phyloP scores from a whole-genome alignment of 2,113 vertebrate species.

The Chaetorhynchus papuensis region DNA sequence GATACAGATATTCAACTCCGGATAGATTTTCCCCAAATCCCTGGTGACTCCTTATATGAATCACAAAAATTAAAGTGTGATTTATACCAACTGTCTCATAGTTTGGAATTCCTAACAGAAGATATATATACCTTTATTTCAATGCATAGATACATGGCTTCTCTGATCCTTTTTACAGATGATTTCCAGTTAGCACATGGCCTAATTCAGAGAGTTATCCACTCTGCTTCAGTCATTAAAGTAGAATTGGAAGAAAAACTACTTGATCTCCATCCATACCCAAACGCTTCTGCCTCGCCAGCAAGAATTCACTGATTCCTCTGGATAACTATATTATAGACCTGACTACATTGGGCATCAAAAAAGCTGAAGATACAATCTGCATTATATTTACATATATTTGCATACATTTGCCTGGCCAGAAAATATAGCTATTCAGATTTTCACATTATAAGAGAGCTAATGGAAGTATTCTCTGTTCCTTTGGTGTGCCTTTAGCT shows the following conservation, averaged over 20 bases:
- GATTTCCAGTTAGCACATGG: conserved; percentile 20
- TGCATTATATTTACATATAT: conserved; percentile 64
- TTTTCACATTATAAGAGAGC: conserved; percentile 41
- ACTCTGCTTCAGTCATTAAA: conserved; percentile 21
- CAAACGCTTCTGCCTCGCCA: conserved; percentile 28
- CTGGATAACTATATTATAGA: conserved; percentile 53
- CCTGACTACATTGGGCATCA: conserved; percentile 48
- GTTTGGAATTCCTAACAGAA: conserved; percentile 16
- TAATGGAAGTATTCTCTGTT: conserved; percentile 1
- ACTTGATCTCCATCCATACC: conserved; percentile 37
- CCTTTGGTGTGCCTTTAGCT: background rate
- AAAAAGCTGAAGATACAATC: conserved; percentile 64
- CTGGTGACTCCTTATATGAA: background rate
- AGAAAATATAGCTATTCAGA: conserved; percentile 40
- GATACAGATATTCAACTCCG: background rate
- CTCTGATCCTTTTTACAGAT: conserved; percentile 25
- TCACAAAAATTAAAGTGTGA: background rate
- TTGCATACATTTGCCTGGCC: conserved; percentile 37
- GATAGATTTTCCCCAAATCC: background rate
- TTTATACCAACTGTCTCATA: background rate
- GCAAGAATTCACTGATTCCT: conserved; percentile 60
- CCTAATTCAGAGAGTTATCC: conserved; percentile 23
- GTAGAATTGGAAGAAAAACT: conserved; percentile 36
- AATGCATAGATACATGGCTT: background rate
- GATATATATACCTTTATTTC: background rate